phyloP scores from a whole-genome alignment of 2,113 vertebrate genomes.

The Dryoscopus gambensis region DNA sequence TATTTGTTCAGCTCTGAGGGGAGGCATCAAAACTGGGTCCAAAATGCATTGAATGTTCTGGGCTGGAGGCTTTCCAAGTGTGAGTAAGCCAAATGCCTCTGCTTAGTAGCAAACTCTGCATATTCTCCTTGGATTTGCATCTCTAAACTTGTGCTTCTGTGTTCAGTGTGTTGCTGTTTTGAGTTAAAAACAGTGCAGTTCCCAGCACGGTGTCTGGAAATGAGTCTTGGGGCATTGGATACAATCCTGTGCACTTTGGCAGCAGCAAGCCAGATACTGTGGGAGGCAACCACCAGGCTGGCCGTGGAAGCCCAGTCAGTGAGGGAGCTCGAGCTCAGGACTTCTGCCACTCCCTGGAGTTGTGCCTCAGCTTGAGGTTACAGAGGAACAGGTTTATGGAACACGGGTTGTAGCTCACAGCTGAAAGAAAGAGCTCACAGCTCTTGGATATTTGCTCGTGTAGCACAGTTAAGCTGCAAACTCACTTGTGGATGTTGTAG shows the following conservation, averaged over 20 bases:
- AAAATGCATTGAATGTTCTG: constrained; percentile 41
- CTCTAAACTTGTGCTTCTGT: constrained; percentile 44
- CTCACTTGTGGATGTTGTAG: background rate
- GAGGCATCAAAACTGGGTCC: constrained; percentile 60
- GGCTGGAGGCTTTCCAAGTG: constrained; percentile 62
- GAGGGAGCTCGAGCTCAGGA: constrained; percentile 13
- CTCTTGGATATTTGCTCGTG: background rate
- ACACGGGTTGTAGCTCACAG: background rate
- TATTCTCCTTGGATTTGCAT: constrained; percentile 30
- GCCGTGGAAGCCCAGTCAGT: background rate
- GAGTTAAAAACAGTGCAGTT: constrained; percentile 17
- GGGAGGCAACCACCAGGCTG: constrained; percentile 4
- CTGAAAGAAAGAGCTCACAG: background rate
- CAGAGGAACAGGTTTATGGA: constrained; percentile 3
- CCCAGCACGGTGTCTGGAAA: background rate
- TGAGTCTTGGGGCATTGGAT: background rate
- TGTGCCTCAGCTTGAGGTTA: constrained; percentile 11
- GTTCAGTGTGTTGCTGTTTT: constrained; percentile 28
- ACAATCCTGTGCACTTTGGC: background rate
- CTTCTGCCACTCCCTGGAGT: background rate
- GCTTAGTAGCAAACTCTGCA: constrained; percentile 37
- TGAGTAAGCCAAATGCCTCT: constrained; percentile 29
- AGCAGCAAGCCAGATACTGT: constrained; percentile 14
- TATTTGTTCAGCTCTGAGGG: constrained; percentile 11
- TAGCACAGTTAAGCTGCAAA: background rate